These are phyloP conservation scores for Drosophila simulans DNA, from an alignment of 1,140 invertebrate genomes.

Conservation along the genomic window DNA sequence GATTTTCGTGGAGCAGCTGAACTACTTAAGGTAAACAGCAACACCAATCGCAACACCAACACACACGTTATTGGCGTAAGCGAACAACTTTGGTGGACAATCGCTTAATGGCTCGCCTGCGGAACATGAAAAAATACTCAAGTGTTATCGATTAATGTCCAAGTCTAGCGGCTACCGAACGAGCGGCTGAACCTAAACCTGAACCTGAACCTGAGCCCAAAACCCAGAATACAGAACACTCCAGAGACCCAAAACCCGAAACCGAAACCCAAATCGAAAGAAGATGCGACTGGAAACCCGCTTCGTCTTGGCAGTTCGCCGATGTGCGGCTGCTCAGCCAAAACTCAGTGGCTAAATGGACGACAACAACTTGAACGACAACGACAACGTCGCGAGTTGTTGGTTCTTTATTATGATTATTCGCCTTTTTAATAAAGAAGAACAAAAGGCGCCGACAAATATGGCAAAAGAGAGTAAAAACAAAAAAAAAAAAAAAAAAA, in stretches of 20 bases:
- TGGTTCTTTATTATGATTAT: constrained; percentile 83
- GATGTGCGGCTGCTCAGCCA: constrained; percentile 65
- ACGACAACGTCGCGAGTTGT: constrained; percentile 53
- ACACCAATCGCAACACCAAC: constrained; percentile 37
- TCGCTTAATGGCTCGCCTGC: constrained; percentile 84
- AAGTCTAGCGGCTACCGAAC: constrained; percentile 84
- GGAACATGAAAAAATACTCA: constrained; percentile 85
- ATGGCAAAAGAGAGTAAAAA: constrained; percentile 62
- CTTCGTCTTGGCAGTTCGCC: constrained; percentile 23
- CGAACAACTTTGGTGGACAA: constrained; percentile 74
- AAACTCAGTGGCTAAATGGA: constrained; percentile 81
- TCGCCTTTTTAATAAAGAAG: constrained; percentile 83
- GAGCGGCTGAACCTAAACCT: constrained; percentile 60
- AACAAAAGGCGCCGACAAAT: constrained; percentile 82
- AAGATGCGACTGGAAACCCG: constrained; percentile 58
- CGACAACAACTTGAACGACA: constrained; percentile 61
- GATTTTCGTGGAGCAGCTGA: constrained; percentile 12
- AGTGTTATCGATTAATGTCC: constrained; percentile 85
- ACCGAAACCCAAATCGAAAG: constrained; percentile 32
- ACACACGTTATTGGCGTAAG: constrained; percentile 9
- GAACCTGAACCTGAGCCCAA: constrained; percentile 8
- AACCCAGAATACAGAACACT: constrained; percentile 3
- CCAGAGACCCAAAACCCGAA: not conserved
- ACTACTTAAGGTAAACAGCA: constrained; percentile 15
- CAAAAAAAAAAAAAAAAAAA: not conserved